Evolutionary conservation across 2,113 vertebrate species (phyloP).

Genomic region (Stigmatopora argus): DNA sequence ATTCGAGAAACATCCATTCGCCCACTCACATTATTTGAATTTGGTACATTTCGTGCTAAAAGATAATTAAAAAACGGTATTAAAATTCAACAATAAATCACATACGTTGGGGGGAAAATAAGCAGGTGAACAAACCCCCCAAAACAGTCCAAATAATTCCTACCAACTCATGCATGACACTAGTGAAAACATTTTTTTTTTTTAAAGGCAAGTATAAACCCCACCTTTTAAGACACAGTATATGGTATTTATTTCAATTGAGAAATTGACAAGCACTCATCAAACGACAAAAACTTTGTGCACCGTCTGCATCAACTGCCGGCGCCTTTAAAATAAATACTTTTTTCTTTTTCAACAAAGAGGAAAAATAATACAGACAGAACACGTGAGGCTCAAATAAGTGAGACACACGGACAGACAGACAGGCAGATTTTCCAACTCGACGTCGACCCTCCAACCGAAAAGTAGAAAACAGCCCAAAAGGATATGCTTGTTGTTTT

Average conservation of each 20-base stretch:
- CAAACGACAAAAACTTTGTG: constrained; percentile 65
- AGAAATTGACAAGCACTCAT: constrained; percentile 75
- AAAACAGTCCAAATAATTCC: too few species aligned
- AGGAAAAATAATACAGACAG: constrained; percentile 68
- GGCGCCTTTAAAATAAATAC: constrained; percentile 76
- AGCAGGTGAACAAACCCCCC: too few species aligned
- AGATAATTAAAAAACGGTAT: too few species aligned
- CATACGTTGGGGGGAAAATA: too few species aligned
- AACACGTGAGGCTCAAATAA: constrained; percentile 65
- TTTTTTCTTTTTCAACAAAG: constrained; percentile 54
- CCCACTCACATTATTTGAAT: too few species aligned
- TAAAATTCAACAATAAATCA: too few species aligned
- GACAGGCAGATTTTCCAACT: constrained; percentile 58
- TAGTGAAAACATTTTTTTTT: too few species aligned
- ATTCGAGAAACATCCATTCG: too few species aligned
- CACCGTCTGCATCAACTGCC: constrained; percentile 54
- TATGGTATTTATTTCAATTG: constrained; percentile 73
- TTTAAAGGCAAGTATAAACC: not conserved
- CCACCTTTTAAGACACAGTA: constrained; percentile 42
- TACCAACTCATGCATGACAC: too few species aligned
- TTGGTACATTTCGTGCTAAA: too few species aligned
- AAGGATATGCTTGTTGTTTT: constrained; percentile 47
- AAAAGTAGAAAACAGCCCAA: constrained; percentile 66
- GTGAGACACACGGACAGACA: constrained; percentile 53
- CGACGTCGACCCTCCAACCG: constrained; percentile 56